Evolutionary conservation across 23 tunicate species (phyloP).

Genomic region (Ciona savignyi): DNA sequence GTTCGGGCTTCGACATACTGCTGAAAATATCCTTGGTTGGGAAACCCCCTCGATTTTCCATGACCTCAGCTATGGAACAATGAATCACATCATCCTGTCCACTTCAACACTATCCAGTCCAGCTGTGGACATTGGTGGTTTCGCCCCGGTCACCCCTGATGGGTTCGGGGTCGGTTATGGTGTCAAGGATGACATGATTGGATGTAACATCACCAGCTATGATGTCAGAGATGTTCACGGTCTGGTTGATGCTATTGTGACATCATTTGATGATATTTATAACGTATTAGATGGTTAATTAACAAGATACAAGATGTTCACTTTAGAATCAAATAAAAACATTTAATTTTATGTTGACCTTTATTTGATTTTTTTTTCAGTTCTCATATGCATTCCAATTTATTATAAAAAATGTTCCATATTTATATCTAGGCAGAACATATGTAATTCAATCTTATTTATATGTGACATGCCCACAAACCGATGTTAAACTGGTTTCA

Average conservation of each 20-base stretch:
- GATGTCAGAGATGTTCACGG: conserved; percentile 44
- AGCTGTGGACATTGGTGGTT: conserved; percentile 82
- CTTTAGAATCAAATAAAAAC: no score
- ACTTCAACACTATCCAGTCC: conserved; percentile 93
- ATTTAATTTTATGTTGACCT: no score
- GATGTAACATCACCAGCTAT: conserved; percentile 84
- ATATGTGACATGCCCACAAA: no score
- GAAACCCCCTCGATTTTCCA: conserved; percentile 51
- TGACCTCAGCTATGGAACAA: conserved; percentile 47
- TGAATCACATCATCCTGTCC: conserved; percentile 94
- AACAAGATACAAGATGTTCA: no score
- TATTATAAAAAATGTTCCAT: no score
- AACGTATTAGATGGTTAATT: conserved; percentile 38
- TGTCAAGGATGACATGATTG: conserved; percentile 50
- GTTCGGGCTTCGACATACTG: conserved; percentile 69
- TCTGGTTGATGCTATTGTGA: conserved; percentile 49
- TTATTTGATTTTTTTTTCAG: no score
- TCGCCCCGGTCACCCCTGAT: conserved; percentile 93
- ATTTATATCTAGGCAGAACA: no score
- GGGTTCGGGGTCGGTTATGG: conserved; percentile 98
- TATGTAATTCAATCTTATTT: no score
- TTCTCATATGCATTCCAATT: no score
- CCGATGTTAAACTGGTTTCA: no score
- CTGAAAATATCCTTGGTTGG: conserved; percentile 14
- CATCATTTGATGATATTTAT: conserved; percentile 59